Evolutionary conservation across 2,797 vertebrate genomes (phyloP).

Genomic region (Pyrocephalus nanus): DNA sequence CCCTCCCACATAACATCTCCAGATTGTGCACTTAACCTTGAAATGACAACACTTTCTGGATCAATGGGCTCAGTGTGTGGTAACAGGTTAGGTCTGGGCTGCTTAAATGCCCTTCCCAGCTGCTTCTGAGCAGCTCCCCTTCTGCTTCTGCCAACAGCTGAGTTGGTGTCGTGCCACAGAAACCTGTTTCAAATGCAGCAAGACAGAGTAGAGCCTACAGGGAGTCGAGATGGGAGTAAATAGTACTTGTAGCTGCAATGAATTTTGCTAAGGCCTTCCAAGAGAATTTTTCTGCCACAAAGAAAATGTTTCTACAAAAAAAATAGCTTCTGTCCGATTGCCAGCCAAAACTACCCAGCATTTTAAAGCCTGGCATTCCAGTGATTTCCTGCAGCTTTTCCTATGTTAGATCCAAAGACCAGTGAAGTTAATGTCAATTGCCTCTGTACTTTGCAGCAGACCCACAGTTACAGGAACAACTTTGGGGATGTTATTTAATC

Average conservation of each 20-base stretch:
- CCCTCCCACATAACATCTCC: background rate
- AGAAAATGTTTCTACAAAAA: background rate
- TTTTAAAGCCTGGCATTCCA: background rate
- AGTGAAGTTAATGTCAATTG: background rate
- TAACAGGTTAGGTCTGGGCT: background rate
- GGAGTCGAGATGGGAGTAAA: background rate
- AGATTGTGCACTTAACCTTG: conserved; percentile 52
- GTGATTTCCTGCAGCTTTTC: background rate
- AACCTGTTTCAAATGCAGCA: background rate
- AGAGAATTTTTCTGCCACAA: background rate
- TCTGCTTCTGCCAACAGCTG: background rate
- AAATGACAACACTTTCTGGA: conserved; percentile 39
- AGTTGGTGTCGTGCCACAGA: background rate
- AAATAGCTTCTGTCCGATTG: background rate
- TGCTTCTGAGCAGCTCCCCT: conserved; percentile 2
- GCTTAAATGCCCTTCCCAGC: conserved; percentile 29
- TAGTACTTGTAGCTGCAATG: background rate
- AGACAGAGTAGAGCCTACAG: background rate
- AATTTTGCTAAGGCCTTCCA: background rate
- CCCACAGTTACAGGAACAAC: background rate
- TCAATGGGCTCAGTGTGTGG: background rate
- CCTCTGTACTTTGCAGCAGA: background rate
- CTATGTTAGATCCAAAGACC: background rate
- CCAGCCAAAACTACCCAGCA: background rate
- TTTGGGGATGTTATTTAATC: background rate